Percentiles rank a stretch among this genome's conserved stretches.
These are phyloP conservation scores for Adoxophyes honmai DNA, from an alignment of 1,140 invertebrate genomes.

Conservation along the genomic window DNA sequence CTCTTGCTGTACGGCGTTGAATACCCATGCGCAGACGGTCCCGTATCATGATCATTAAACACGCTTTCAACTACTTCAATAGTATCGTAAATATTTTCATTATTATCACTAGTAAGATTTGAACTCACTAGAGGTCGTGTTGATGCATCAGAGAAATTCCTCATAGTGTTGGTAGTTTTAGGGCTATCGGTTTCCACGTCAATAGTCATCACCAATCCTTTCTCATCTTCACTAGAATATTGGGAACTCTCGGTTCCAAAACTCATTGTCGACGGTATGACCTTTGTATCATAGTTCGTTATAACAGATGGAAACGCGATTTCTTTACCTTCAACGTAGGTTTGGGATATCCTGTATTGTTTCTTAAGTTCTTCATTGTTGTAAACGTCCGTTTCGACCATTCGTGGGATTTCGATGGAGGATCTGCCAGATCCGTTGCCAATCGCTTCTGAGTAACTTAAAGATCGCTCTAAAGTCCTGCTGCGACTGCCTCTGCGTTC, in stretches of 20 bases:
- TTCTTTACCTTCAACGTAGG: conserved; percentile 66
- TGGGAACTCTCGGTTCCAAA: conserved; percentile 32
- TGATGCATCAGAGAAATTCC: conserved; percentile 41
- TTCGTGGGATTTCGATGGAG: conserved; percentile 61
- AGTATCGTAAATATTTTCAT: conserved; percentile 31
- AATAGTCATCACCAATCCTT: conserved; percentile 56
- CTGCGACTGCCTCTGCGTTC: conserved; percentile 48
- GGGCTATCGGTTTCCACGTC: conserved; percentile 57
- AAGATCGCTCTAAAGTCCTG: conserved; percentile 54
- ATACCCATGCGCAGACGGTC: conserved; percentile 33
- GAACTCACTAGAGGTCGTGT: conserved; percentile 46
- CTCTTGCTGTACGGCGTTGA: conserved; percentile 49
- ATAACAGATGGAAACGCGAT: conserved; percentile 46
- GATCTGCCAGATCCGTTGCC: conserved; percentile 52
- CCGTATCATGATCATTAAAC: conserved; percentile 8
- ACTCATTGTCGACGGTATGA: conserved; percentile 18
- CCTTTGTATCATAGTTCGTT: conserved; percentile 35
- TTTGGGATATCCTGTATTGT: conserved; percentile 65
- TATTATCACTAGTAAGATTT: conserved; percentile 34
- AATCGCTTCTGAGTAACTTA: conserved; percentile 68
- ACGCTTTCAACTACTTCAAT: conserved; percentile 22
- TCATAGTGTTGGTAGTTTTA: conserved; percentile 37
- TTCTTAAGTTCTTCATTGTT: conserved; percentile 67
- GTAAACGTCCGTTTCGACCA: conserved; percentile 59
- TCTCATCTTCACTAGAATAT: conserved; percentile 57